A percentile compares a stretch with the other conserved stretches of the same genome.
Conservation (phyloP, 1,140 invertebrate genomes). For the Drosophila auraria region DNA sequence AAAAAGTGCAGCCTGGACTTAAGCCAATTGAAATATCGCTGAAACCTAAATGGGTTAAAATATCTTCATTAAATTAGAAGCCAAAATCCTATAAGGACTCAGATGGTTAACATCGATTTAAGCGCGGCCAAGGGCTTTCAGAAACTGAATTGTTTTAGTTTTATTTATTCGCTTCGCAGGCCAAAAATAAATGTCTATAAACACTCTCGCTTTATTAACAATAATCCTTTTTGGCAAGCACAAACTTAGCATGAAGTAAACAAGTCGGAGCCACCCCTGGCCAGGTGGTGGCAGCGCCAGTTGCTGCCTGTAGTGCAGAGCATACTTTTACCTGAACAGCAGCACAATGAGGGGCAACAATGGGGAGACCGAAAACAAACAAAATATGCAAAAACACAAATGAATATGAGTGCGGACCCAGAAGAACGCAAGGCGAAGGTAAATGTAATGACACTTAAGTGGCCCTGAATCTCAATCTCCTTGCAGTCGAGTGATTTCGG, state of each 20-base stretch:
- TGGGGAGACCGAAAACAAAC: not conserved
- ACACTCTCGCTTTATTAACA: constrained; percentile 15
- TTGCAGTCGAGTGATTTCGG: constrained; percentile 73
- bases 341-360: constrained; percentile 38
- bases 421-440: constrained; percentile 19
- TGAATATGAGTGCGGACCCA: constrained; percentile 45
- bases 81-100: not conserved
- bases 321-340: constrained; percentile 41
- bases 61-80: not conserved
- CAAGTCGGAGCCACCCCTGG: constrained; percentile 1
- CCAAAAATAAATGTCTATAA: constrained; percentile 30
- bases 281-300: constrained; percentile 13
- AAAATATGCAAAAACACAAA: constrained; percentile 46
- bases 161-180: not conserved
- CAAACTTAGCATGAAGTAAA: constrained; percentile 27
- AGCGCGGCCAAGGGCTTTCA: not conserved
- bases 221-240: constrained; percentile 35
- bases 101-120: not conserved
- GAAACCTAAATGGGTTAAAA: not conserved
- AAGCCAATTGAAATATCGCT: no score
- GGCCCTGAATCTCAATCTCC: constrained; percentile 74
- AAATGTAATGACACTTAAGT: constrained; percentile 67
- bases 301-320: not conserved
- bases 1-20: not conserved
- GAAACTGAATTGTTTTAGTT: not conserved